These are phyloP conservation scores for Montifringilla adamsi DNA, from an alignment of 2,113 vertebrate genomes.

Conservation along the genomic window DNA sequence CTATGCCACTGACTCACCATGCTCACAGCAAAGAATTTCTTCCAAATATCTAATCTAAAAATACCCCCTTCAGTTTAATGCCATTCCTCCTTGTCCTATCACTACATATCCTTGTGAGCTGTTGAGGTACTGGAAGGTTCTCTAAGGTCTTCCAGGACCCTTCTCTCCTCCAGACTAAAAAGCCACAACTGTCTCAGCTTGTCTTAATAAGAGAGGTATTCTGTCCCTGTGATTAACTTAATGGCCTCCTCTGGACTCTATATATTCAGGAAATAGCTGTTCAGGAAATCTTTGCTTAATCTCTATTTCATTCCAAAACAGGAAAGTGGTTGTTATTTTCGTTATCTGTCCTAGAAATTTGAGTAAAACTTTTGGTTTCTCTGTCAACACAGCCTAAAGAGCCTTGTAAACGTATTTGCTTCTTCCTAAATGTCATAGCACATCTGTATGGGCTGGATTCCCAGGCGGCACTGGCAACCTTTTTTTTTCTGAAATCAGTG, in stretches of 20 bases:
- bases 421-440: background rate
- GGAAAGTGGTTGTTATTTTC: background rate
- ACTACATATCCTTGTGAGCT: background rate
- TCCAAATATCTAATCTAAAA: background rate
- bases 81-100: background rate
- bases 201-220: background rate
- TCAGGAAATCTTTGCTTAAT: background rate
- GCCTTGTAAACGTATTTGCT: background rate
- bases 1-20: background rate
- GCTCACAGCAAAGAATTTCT: background rate
- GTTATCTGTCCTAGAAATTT: background rate
- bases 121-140: background rate
- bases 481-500: background rate
- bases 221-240: background rate
- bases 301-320: background rate
- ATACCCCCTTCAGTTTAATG: background rate
- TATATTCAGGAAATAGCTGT: background rate
- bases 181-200: background rate
- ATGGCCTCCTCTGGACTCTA: background rate
- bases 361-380: background rate
- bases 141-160: background rate
- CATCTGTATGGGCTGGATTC: background rate
- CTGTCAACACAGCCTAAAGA: background rate
- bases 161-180: background rate
- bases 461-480: background rate